Evolutionary conservation across 1,140 invertebrate species (phyloP).

Genomic region (Scaptodrosophila lebanonensis): DNA sequence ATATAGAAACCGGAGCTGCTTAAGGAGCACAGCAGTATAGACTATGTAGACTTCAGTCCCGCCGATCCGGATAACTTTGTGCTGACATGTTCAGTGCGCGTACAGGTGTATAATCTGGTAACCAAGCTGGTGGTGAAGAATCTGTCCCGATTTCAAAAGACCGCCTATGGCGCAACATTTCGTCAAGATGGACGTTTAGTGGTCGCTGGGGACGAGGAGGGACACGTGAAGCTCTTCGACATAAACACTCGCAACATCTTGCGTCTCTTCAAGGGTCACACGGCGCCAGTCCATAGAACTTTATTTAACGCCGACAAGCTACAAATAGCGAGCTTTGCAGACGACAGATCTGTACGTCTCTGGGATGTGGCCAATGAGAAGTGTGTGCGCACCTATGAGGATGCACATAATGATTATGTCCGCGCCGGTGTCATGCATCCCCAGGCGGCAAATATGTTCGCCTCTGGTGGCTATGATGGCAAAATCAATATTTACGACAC

Average conservation of each 20-base stretch:
- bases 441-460: slow-evolving; percentile 84
- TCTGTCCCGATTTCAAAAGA: slow-evolving; percentile 90
- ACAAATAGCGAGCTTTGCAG: slow-evolving; percentile 92
- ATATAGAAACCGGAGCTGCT: slow-evolving; percentile 89
- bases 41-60: slow-evolving; percentile 93
- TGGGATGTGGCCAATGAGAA: slow-evolving; percentile 95
- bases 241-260: slow-evolving; percentile 87
- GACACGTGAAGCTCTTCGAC: slow-evolving; percentile 92
- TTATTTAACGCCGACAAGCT: slow-evolving; percentile 88
- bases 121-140: slow-evolving; percentile 91
- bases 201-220: slow-evolving; percentile 92
- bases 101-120: slow-evolving; percentile 94
- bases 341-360: slow-evolving; percentile 92
- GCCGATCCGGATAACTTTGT: slow-evolving; percentile 92
- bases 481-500: slow-evolving; percentile 93
- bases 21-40: slow-evolving; percentile 94
- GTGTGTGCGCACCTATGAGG: slow-evolving; percentile 82
- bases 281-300: slow-evolving; percentile 86
- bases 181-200: slow-evolving; percentile 90
- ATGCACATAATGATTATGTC: slow-evolving; percentile 88
- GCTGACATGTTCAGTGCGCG: slow-evolving; percentile 91
- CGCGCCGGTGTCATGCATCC: slow-evolving; percentile 88
- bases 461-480: slow-evolving; percentile 96
- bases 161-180: slow-evolving; percentile 91
- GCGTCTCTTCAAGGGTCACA: slow-evolving; percentile 81